phyloP scores from a whole-genome alignment of 2,113 vertebrate genomes.

The Otocyon megalotis region DNA sequence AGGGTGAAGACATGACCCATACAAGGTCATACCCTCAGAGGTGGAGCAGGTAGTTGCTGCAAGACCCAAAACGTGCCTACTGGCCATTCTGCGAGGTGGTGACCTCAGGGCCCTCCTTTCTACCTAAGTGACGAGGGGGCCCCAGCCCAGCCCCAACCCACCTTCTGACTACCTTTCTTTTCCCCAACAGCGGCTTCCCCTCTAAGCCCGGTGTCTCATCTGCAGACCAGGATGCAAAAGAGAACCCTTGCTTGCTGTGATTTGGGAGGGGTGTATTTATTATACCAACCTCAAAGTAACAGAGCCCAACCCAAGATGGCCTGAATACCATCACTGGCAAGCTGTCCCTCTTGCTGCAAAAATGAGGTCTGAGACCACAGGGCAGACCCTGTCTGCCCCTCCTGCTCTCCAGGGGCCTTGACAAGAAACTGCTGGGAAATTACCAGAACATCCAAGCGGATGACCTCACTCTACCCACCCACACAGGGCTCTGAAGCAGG shows the following conservation, averaged over 20 bases:
- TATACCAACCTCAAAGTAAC: background rate
- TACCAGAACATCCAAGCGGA: background rate
- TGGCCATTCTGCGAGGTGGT: background rate
- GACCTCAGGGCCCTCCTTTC: background rate
- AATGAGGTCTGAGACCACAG: background rate
- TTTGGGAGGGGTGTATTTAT: background rate
- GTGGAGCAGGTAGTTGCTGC: background rate
- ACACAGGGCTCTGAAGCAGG: background rate
- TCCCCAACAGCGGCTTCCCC: background rate
- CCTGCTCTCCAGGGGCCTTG: background rate
- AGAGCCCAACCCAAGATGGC: background rate
- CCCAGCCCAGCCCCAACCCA: background rate
- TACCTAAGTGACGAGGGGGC: background rate
- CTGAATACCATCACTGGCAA: background rate
- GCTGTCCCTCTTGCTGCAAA: background rate
- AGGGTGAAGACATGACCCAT: background rate
- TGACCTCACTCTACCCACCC: background rate
- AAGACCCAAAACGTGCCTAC: background rate
- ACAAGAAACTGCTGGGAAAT: background rate
- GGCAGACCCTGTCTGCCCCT: background rate
- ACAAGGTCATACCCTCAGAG: background rate
- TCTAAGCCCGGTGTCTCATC: background rate
- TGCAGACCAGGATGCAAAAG: too few species aligned
- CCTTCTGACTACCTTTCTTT: background rate
- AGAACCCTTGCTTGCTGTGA: fast-evolving